Conservation (phyloP, 2,888 invertebrate genomes). For the Dendrolimus houi region DNA sequence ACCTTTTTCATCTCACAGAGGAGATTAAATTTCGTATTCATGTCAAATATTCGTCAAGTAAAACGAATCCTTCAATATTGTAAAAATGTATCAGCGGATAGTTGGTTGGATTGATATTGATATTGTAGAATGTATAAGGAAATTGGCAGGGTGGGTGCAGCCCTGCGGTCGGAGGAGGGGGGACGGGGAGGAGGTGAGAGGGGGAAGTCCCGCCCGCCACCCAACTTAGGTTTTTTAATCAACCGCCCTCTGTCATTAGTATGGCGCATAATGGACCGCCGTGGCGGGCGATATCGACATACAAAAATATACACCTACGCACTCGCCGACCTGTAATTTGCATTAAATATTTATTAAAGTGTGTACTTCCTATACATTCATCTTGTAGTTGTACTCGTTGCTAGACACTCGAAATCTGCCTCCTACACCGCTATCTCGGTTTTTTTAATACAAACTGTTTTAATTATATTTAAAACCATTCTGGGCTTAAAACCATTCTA, state of each 20-base stretch:
- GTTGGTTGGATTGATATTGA: neutral
- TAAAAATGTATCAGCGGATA: too few relatives aligned
- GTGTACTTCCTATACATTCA: too few relatives aligned
- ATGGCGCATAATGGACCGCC: constrained; percentile 58
- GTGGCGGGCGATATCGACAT: neutral
- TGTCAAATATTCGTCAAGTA: too few relatives aligned
- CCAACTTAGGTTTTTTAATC: constrained; percentile 68
- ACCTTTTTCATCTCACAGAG: too few relatives aligned
- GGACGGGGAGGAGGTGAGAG: constrained; percentile 19
- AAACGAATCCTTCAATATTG: too few relatives aligned
- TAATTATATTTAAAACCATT: too few relatives aligned
- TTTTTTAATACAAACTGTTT: too few relatives aligned
- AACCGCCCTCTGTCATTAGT: constrained; percentile 70
- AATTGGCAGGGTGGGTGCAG: constrained; percentile 2
- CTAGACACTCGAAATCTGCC: too few relatives aligned
- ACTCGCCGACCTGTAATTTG: neutral
- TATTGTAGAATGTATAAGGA: neutral
- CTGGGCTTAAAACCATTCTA: too few relatives aligned
- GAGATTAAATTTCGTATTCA: too few relatives aligned
- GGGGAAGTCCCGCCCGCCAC: constrained; percentile 51
- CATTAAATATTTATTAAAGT: neutral
- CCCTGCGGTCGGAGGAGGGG: constrained; percentile 10
- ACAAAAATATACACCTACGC: neutral
- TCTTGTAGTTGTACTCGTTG: too few relatives aligned
- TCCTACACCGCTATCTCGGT: too few relatives aligned